These are phyloP conservation scores for Epinotia brunnichana DNA, from an alignment of 2,888 invertebrate genomes.

Conservation along the genomic window DNA sequence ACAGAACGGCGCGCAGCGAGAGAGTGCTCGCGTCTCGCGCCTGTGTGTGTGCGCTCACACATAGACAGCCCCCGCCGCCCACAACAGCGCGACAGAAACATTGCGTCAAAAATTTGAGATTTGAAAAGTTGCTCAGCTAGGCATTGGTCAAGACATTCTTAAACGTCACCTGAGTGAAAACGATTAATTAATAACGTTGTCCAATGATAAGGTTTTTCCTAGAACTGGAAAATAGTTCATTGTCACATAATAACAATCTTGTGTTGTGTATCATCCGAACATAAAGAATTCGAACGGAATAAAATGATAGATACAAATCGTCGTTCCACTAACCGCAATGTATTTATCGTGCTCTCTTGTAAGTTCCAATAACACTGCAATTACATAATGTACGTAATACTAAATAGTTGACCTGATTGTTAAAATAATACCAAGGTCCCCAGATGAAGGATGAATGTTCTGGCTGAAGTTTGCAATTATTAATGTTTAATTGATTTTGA, in stretches of 20 bases:
- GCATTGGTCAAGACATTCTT: not conserved
- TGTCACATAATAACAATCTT: conserved; percentile 7
- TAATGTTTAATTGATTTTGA: conserved; percentile 21
- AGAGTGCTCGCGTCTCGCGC: too few species aligned
- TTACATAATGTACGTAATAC: conserved; percentile 35
- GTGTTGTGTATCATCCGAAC: not conserved
- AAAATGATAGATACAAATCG: conserved; percentile 41
- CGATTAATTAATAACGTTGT: not conserved
- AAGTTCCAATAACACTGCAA: conserved; percentile 28
- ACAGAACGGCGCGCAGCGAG: too few species aligned
- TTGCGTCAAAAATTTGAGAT: too few species aligned
- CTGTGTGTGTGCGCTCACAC: too few species aligned
- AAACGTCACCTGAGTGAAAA: not conserved
- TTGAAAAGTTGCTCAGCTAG: too few species aligned
- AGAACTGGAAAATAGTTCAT: conserved; percentile 1
- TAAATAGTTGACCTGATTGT: conserved; percentile 36
- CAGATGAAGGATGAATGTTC: conserved; percentile 3
- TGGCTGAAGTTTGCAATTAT: conserved; percentile 18
- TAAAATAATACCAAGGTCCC: conserved; percentile 37
- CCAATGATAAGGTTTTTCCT: not conserved
- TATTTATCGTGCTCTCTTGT: conserved; percentile 25
- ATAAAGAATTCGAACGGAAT: conserved; percentile 18
- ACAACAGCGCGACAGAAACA: too few species aligned
- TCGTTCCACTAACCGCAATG: conserved; percentile 40
- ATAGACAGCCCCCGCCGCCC: too few species aligned